Evolutionary conservation across 2,113 vertebrate species (phyloP), one percentile per base, ranked within the genome.

Genomic region (Lepus timidus): DNA sequence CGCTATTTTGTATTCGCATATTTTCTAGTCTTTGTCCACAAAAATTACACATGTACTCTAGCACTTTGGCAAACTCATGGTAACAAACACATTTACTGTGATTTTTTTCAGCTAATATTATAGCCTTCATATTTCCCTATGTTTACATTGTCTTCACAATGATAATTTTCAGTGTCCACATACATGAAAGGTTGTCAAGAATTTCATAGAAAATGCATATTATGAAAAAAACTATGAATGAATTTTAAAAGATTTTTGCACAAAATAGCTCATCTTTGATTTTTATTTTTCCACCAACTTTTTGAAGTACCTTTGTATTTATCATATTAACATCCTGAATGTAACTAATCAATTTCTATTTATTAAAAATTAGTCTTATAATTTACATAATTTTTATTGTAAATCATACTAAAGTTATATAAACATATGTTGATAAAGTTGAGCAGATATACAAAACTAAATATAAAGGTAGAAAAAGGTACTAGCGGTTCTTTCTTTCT

Each of bases 291-390:
- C 19, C 55, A 58, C 55, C 1, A 58, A 58, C 14, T 58, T 58
- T 58, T 58, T 58, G 55, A 58, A 58, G 55, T 58, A 19, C 55
- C 55, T 58, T 58, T 58, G 14, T 58, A 73, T 67, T 85, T 6
- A n/a, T 36, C 6, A 33, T 14, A 0, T 16, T 25, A 36, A 74
- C 16, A 44, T 5, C 55, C 16, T 90, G 31, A 62, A 25, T 67
- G 6, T 51, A 29, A 44, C 16, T 49, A 14, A 87, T 2, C 16
- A 51, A 29, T 14, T 12, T 92, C 71, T 82, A 22, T 17, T n/a
- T 83, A 36, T 52, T 10, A 62, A 87, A 89, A 39, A 62, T 86
- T 93, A 67, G 39, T 83, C 85, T 27, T 62, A 93, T 23, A 22
- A 22, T 36, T 9, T 36, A 25, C 55, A 61, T 81, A 27, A 19